These are phyloP conservation scores for Drosophila prolongata DNA, from an alignment of 2,888 invertebrate genomes.

Conservation along the genomic window DNA sequence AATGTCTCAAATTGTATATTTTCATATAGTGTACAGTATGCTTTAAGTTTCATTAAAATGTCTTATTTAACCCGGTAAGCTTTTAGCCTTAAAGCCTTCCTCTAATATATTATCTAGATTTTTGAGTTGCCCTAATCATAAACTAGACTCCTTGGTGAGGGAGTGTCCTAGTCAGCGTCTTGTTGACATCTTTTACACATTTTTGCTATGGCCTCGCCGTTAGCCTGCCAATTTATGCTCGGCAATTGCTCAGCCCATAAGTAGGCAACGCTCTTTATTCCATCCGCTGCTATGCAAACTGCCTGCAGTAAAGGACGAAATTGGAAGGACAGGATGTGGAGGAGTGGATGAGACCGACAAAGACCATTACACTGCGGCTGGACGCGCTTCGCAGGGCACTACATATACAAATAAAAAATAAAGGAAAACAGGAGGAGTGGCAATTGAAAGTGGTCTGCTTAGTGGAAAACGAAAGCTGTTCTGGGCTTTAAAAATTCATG, in stretches of 20 bases:
- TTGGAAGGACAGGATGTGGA: neutral
- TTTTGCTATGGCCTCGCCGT: constrained; percentile 13
- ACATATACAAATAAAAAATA: constrained; percentile 1
- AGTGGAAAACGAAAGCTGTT: constrained; percentile 7
- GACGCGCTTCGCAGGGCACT: constrained; percentile 51
- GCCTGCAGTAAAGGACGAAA: constrained; percentile 12
- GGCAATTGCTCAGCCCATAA: constrained; percentile 56
- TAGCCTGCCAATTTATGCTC: constrained; percentile 53
- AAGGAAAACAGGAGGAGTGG: constrained; percentile 33
- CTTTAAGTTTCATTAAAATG: too few species aligned
- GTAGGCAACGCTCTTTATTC: constrained; percentile 53
- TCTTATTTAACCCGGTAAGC: too few species aligned
- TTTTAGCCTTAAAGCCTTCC: too few species aligned
- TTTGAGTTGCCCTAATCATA: too few species aligned
- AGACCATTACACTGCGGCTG: constrained; percentile 48
- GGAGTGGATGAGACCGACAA: constrained; percentile 36
- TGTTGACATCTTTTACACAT: constrained; percentile 22
- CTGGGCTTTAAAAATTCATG: constrained; percentile 47
- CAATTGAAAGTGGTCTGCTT: constrained; percentile 55
- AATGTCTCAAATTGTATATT: too few species aligned
- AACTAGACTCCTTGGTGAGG: constrained; percentile 5
- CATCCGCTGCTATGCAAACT: constrained; percentile 39
- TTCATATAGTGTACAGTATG: too few species aligned
- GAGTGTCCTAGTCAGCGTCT: constrained; percentile 20
- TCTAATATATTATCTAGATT: too few species aligned